Percentiles rank a stretch among this genome's conserved stretches.
These are phyloP conservation scores for Drosophila neotestacea DNA, from an alignment of 2,888 invertebrate species.

Conservation along the genomic window DNA sequence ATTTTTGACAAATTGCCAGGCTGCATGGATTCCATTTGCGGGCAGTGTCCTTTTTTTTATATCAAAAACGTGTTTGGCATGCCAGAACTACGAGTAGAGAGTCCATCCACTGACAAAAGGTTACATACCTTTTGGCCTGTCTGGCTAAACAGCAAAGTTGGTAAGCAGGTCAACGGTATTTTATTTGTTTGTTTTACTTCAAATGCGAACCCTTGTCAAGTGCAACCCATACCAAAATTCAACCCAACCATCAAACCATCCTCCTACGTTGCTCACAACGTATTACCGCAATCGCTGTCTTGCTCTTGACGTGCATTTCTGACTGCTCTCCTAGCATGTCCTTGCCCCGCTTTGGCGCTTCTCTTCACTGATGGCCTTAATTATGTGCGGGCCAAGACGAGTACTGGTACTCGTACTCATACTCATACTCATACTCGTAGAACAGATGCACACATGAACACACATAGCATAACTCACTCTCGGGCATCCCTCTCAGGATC, in stretches of 20 bases:
- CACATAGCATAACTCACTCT: conserved; percentile 13
- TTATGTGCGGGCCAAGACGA: conserved; percentile 71
- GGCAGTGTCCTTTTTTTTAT: conserved; percentile 50
- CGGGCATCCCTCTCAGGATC: neutral
- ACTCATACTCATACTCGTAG: conserved; percentile 18
- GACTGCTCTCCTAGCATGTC: conserved; percentile 52
- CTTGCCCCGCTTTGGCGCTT: conserved; percentile 74
- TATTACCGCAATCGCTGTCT: conserved; percentile 49
- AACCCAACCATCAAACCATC: conserved; percentile 1
- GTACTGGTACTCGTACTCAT: no score
- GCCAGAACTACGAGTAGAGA: conserved; percentile 33
- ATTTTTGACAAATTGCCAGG: conserved; percentile 79
- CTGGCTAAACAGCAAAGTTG: conserved; percentile 14
- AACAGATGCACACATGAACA: conserved; percentile 59
- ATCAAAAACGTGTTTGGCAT: conserved; percentile 69
- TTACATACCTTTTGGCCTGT: conserved; percentile 61
- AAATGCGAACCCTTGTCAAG: conserved; percentile 74
- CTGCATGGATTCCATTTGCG: conserved; percentile 54
- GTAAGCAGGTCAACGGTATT: conserved; percentile 35
- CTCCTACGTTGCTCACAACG: conserved; percentile 24
- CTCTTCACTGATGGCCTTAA: conserved; percentile 70
- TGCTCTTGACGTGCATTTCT: conserved; percentile 38
- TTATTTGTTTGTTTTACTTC: conserved; percentile 74
- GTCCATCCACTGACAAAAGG: conserved; percentile 42
- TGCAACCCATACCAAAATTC: conserved; percentile 28